Evolutionary conservation across 2,113 vertebrate genomes (phyloP).

Genomic region (Mobula hypostoma): DNA sequence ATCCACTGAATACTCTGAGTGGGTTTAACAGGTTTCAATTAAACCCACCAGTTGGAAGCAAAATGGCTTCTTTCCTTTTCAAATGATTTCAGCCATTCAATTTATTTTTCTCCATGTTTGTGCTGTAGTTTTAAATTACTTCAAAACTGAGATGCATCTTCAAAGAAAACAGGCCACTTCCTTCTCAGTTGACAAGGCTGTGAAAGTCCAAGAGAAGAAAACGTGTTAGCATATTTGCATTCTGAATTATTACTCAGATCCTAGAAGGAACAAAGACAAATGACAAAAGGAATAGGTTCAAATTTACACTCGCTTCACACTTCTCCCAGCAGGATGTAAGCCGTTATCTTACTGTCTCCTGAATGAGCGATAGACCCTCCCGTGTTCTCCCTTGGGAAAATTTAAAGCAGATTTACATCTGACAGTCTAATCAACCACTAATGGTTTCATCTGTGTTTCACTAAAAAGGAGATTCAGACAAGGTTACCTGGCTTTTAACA

Average conservation of each 20-base stretch:
- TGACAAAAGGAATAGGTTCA: conserved; percentile 2
- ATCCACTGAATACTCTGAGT: background rate
- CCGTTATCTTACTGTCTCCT: background rate
- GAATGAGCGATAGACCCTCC: background rate
- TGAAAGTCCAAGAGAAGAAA: background rate
- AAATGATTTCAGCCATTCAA: background rate
- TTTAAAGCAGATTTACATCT: background rate
- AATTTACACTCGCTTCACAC: background rate
- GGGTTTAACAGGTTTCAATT: background rate
- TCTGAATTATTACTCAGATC: background rate
- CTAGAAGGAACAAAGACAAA: background rate
- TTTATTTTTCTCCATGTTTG: background rate
- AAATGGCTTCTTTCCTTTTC: background rate
- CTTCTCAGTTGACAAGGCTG: background rate
- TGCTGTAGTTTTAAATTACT: background rate
- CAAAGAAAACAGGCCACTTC: background rate
- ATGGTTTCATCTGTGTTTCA: conserved; percentile 21
- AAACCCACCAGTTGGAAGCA: background rate
- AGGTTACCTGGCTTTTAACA: conserved; percentile 13
- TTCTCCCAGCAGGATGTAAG: background rate
- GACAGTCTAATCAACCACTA: background rate
- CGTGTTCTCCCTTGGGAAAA: background rate
- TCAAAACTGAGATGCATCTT: background rate
- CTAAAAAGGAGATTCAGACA: background rate
- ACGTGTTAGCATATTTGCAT: background rate